Evolutionary conservation across 2,888 invertebrate genomes (phyloP).

Genomic region (Germaria angustata): DNA sequence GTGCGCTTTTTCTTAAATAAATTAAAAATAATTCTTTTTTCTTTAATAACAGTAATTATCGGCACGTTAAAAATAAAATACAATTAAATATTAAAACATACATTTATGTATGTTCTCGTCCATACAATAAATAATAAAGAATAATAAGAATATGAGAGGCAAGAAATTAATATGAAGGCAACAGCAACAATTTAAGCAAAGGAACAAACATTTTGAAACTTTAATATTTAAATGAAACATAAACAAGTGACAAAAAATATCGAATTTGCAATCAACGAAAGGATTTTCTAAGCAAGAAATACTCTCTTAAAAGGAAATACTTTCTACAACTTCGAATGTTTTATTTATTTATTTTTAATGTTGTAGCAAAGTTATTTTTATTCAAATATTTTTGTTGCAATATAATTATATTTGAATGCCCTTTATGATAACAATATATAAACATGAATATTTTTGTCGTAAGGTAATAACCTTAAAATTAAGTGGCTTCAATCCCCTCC

Average conservation of each 20-base stretch:
- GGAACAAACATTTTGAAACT: neutral
- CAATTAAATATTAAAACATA: neutral
- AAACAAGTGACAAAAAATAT: neutral
- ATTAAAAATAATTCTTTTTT: constrained; percentile 20
- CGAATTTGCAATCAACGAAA: neutral
- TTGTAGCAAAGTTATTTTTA: too few relatives aligned
- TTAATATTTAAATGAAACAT: neutral
- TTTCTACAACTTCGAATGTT: neutral
- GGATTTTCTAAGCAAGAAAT: neutral
- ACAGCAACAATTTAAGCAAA: neutral
- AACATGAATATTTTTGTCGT: too few relatives aligned
- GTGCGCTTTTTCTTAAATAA: constrained; percentile 58
- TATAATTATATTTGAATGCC: too few relatives aligned
- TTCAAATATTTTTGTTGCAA: too few relatives aligned
- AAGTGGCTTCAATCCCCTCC: too few relatives aligned
- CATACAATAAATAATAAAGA: neutral
- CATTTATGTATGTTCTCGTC: neutral
- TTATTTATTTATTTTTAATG: too few relatives aligned
- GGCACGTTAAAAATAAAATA: constrained; percentile 51
- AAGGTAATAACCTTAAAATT: too few relatives aligned
- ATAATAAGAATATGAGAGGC: neutral
- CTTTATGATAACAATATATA: too few relatives aligned
- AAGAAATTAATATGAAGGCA: neutral
- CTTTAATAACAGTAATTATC: constrained; percentile 61
- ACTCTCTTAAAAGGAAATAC: neutral